Evolutionary conservation across 2,113 vertebrate species (phyloP).

Genomic region (Catagonus wagneri): DNA sequence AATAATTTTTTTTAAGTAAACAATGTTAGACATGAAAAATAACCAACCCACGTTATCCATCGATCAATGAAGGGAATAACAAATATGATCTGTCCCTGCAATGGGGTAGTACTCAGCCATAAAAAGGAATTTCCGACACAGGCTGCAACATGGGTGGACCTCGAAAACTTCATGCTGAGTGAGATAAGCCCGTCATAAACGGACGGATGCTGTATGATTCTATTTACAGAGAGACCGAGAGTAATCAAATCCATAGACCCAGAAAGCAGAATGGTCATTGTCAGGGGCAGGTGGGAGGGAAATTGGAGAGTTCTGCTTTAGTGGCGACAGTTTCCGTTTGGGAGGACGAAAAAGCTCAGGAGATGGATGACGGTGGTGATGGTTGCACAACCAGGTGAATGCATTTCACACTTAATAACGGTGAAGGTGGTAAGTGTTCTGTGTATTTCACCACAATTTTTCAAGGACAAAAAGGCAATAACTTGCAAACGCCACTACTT

Average conservation of each 20-base stretch:
- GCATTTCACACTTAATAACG: neutral
- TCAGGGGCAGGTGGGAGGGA: neutral
- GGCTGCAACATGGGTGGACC: fast-evolving
- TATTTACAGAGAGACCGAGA: fast-evolving
- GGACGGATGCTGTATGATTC: fast-evolving
- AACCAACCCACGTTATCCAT: fast-evolving
- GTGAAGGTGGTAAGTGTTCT: neutral
- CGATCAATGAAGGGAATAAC: fast-evolving
- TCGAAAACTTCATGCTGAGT: fast-evolving
- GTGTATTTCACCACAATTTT: neutral
- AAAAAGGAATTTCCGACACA: neutral
- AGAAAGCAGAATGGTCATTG: fast-evolving
- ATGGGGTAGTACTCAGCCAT: fast-evolving
- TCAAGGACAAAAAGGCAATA: neutral
- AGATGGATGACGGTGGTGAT: fast-evolving
- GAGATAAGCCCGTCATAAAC: neutral
- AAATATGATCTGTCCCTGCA: fast-evolving
- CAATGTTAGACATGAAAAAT: too few species aligned
- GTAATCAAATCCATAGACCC: fast-evolving
- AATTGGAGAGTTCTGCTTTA: fast-evolving
- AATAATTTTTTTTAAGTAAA: too few species aligned
- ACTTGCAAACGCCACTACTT: neutral
- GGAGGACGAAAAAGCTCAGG: fast-evolving
- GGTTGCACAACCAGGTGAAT: fast-evolving
- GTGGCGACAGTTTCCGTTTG: too few species aligned